Conservation (phyloP, 2,888 invertebrate species). For the Ichneumon xanthorius region DNA sequence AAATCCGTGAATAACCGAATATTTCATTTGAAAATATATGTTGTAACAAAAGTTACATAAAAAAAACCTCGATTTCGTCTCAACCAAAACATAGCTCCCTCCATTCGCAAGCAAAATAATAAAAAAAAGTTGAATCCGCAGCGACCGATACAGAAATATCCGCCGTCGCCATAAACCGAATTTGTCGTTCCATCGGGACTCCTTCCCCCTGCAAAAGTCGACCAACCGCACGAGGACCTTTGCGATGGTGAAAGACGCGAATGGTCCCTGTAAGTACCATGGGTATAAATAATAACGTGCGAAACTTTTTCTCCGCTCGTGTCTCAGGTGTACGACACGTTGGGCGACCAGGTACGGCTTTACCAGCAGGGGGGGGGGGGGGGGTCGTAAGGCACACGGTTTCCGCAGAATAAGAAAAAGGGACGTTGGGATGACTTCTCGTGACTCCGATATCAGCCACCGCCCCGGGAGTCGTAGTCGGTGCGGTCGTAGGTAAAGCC, state of each 20-base stretch:
- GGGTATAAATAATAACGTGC: constrained; percentile 44
- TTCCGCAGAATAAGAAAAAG: not conserved
- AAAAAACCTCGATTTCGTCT: no score
- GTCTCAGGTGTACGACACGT: constrained; percentile 51
- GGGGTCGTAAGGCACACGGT: constrained; percentile 1
- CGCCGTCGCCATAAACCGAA: not conserved
- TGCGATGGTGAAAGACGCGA: not conserved
- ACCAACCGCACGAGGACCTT: no score
- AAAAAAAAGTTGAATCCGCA: not conserved
- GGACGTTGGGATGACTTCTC: constrained; percentile 13
- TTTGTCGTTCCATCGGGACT: not conserved
- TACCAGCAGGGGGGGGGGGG: not conserved
- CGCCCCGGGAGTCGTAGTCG: constrained; percentile 44
- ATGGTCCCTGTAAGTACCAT: constrained; percentile 1
- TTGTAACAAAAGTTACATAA: no score
- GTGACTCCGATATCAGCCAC: constrained; percentile 40
- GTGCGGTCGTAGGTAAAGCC: constrained; percentile 49
- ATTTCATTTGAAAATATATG: no score
- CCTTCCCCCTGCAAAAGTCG: not conserved
- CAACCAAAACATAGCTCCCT: no score
- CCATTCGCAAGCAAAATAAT: no score
- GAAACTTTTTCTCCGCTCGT: not conserved
- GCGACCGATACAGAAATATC: not conserved
- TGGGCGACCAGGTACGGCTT: constrained; percentile 33
- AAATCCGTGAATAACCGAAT: no score